Evolutionary conservation across 1,140 invertebrate species (phyloP).

Genomic region (Leptinotarsa texana): DNA sequence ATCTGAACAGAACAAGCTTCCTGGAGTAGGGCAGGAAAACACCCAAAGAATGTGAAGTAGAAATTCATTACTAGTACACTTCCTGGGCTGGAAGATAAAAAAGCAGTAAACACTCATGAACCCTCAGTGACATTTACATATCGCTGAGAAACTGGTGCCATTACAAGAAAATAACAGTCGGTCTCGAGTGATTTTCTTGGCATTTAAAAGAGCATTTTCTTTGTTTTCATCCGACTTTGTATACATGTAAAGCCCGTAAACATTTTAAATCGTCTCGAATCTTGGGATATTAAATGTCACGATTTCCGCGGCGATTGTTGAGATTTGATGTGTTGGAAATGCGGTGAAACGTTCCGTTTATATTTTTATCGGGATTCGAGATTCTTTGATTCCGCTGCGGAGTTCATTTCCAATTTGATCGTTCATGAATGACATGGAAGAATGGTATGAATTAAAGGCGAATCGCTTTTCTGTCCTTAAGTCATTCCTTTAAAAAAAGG

Average conservation of each 20-base stretch:
- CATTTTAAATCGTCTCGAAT: background rate
- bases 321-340: slow-evolving; percentile 1
- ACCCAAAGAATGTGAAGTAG: background rate
- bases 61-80: background rate
- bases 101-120: slow-evolving; percentile 17
- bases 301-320: slow-evolving; percentile 3
- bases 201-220: background rate
- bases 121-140: slow-evolving; percentile 24
- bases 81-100: slow-evolving; percentile 12
- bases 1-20: background rate
- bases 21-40: background rate
- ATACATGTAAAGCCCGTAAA: background rate
- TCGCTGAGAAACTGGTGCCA: background rate
- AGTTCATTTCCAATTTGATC: too few relatives aligned
- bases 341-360: slow-evolving; percentile 4
- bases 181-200: slow-evolving; percentile 21
- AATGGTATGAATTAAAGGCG: too few relatives aligned
- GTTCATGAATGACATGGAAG: too few relatives aligned
- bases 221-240: slow-evolving; percentile 21
- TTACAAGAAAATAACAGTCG: slow-evolving; percentile 5
- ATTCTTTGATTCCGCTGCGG: too few relatives aligned
- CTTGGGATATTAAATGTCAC: slow-evolving; percentile 3
- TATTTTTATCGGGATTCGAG: too few relatives aligned
- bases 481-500: too few relatives aligned
- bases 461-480: too few relatives aligned